Evolutionary conservation across 1,140 invertebrate genomes (phyloP).

Genomic region (Bombus polaris): DNA sequence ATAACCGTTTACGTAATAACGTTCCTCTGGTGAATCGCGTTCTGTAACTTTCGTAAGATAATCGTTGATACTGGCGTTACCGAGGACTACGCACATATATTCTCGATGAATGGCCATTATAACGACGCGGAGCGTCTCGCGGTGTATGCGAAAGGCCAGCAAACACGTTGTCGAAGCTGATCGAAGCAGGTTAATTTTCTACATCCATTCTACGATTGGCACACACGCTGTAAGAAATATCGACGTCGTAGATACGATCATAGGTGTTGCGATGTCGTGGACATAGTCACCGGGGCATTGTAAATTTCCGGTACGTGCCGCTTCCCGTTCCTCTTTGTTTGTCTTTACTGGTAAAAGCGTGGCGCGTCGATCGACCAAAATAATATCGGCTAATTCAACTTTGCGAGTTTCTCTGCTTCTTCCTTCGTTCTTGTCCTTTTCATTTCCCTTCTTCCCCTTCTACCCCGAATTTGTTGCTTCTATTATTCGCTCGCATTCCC

Average conservation of each 20-base stretch:
- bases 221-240: constrained; percentile 9
- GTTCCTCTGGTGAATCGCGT: background rate
- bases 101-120: background rate
- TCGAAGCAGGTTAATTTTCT: constrained; percentile 53
- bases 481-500: constrained; percentile 11
- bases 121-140: background rate
- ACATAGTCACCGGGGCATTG: constrained; percentile 54
- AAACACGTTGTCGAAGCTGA: constrained; percentile 45
- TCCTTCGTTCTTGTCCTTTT: background rate
- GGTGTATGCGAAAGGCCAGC: background rate
- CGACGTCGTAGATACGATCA: background rate
- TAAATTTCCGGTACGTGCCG: constrained; percentile 62
- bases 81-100: background rate
- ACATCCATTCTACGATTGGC: constrained; percentile 33
- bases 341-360: background rate
- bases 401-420: background rate
- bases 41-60: background rate
- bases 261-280: constrained; percentile 44
- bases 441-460: background rate
- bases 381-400: constrained; percentile 36
- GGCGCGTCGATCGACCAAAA: constrained; percentile 38
- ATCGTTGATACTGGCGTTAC: background rate
- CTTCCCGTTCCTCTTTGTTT: constrained; percentile 16
- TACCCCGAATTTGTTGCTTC: background rate
- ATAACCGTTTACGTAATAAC: too few relatives aligned